These are phyloP conservation scores for Eupithecia abbreviata DNA, from an alignment of 2,888 invertebrate genomes.

Conservation along the genomic window DNA sequence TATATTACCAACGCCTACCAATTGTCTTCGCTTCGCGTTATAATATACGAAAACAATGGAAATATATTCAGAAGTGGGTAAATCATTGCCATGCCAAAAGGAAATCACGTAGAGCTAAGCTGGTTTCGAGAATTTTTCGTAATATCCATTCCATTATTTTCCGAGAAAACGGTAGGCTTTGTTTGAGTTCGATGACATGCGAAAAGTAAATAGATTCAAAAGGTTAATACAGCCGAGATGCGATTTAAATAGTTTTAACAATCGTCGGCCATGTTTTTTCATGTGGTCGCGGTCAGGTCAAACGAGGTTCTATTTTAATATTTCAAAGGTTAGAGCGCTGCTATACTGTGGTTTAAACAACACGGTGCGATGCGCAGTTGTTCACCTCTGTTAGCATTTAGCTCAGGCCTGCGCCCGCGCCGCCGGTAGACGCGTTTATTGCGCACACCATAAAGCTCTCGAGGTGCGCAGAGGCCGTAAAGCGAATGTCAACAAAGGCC, in stretches of 20 bases:
- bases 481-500: constrained; percentile 80
- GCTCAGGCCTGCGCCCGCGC: constrained; percentile 39
- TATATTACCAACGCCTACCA: constrained; percentile 73
- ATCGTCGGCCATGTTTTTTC: constrained; percentile 4
- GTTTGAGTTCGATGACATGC: constrained; percentile 49
- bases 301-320: constrained; percentile 5
- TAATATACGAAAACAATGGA: constrained; percentile 73
- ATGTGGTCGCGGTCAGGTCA: constrained; percentile 1
- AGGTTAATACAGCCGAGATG: constrained; percentile 12
- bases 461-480: constrained; percentile 67
- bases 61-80: constrained; percentile 63
- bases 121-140: constrained; percentile 65
- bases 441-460: constrained; percentile 65
- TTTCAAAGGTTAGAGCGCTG: constrained; percentile 3
- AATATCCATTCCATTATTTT: constrained; percentile 57
- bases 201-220: constrained; percentile 29
- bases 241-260: constrained; percentile 4
- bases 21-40: constrained; percentile 72
- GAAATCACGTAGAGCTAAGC: constrained; percentile 70
- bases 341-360: constrained; percentile 12
- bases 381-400: constrained; percentile 53
- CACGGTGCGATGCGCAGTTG: constrained; percentile 34
- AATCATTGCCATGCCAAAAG: constrained; percentile 67
- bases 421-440: constrained; percentile 59
- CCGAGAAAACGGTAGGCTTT: constrained; percentile 46